Percentiles rank a stretch among this genome's conserved stretches.
Conservation (phyloP, 2,888 invertebrate genomes). For the Phyto melanocephala region DNA sequence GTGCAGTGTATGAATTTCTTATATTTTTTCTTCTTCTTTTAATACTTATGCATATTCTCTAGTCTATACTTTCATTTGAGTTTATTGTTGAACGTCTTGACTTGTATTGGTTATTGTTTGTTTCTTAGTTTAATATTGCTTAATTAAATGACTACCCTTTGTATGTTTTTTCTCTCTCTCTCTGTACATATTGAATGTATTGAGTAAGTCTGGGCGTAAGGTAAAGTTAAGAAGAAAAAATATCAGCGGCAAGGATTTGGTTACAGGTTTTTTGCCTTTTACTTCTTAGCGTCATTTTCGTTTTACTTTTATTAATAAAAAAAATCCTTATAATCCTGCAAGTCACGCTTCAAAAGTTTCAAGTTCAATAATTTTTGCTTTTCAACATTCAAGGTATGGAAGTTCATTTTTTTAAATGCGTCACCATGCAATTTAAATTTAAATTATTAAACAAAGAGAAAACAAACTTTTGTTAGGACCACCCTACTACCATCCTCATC, state of each 20-base stretch:
- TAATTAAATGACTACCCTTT: slow-evolving; percentile 60
- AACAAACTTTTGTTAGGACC: slow-evolving; percentile 61
- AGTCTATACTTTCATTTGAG: slow-evolving; percentile 21
- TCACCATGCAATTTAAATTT: slow-evolving; percentile 44
- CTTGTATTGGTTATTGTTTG: neutral
- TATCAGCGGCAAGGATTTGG: slow-evolving; percentile 43
- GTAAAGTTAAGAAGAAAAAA: neutral
- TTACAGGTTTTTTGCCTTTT: slow-evolving; percentile 46
- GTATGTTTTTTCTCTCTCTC: neutral
- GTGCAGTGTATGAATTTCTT: slow-evolving; percentile 57
- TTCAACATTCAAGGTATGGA: neutral
- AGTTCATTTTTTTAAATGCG: slow-evolving; percentile 46
- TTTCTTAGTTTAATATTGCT: slow-evolving; percentile 30
- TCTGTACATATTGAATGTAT: neutral
- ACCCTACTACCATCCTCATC: slow-evolving; percentile 52
- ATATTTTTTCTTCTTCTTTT: neutral
- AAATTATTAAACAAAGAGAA: slow-evolving; percentile 33
- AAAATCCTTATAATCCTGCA: slow-evolving; percentile 58
- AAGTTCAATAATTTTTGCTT: slow-evolving; percentile 61
- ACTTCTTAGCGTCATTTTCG: slow-evolving; percentile 5
- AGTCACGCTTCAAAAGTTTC: slow-evolving; percentile 65
- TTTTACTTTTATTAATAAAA: slow-evolving; percentile 15
- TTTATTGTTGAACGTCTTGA: slow-evolving; percentile 20
- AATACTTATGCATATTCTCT: neutral
- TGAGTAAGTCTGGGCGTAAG: neutral